Evolutionary conservation across 64 coral and sea anemone genomes (phyloP).

Genomic region (Anthopleura sola): DNA sequence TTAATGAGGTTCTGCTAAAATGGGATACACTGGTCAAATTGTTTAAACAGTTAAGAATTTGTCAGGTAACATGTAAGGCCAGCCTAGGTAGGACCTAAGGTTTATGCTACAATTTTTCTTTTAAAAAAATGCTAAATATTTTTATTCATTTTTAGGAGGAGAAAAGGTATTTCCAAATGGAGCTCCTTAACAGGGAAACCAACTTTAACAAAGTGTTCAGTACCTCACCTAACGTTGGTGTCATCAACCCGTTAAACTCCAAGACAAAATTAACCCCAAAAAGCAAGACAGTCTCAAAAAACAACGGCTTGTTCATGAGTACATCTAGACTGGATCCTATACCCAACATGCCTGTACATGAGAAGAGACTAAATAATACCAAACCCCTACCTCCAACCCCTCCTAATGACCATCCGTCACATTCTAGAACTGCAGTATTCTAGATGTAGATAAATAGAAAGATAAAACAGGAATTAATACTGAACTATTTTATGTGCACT

Average conservation of each 20-base stretch:
- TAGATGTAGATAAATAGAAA: background rate
- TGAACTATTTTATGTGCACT: no score
- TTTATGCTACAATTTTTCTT: no score
- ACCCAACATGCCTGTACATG: conserved; percentile 69
- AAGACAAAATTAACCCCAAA: conserved; percentile 61
- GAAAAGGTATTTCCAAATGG: conserved; percentile 91
- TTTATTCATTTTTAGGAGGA: conserved; percentile 63
- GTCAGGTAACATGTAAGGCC: no score
- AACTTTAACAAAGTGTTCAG: conserved; percentile 98
- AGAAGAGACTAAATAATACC: conserved; percentile 65
- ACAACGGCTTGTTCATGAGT: conserved; percentile 39
- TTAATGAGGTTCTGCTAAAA: no score
- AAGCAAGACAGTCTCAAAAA: conserved; percentile 16
- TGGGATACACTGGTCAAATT: no score
- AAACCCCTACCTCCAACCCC: conserved; percentile 73
- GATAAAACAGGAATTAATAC: background rate
- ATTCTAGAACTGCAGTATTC: conserved; percentile 59
- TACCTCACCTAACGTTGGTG: conserved; percentile 76
- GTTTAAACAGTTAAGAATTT: no score
- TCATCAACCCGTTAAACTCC: conserved; percentile 86
- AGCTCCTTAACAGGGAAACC: conserved; percentile 92
- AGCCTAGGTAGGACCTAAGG: no score
- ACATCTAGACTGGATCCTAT: conserved; percentile 74
- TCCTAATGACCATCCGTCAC: conserved; percentile 51
- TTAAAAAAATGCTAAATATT: no score